Base-by-base conservation (phyloP, 2,888 invertebrate genomes). In the Galeruca laticollis region DNA sequence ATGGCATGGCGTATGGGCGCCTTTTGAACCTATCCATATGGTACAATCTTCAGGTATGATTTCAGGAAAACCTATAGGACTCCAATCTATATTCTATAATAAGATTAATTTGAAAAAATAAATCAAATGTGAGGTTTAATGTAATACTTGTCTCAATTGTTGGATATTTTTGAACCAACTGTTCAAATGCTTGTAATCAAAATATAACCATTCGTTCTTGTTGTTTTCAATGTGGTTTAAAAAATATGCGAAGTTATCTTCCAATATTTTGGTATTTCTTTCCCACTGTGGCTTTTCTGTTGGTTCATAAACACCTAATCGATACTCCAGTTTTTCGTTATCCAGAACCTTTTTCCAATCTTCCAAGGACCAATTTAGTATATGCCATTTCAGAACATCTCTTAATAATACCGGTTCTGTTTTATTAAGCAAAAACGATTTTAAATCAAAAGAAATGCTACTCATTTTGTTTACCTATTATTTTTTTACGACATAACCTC, bases 1-100 rank as follows among this genome's bases (percentile, higher is more conserved):
- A 84, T 99, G 99, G 72, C 96, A 95, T 1, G 97, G 95, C 0
- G 98, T 98, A 82, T 97, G 95, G 2, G 97, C 94, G 2, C 94
- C 94, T 79, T 88, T 87, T 71, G 92, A 93, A 35, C 97, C 96
- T 76, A 97, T 89, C 98, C 98, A 98, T 65, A 97, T 86, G 2
- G 95, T 95, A 60, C 92, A 92, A 71, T 95, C 92, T 11, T 87
- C 81, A 2, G 90, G 89, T 74, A 87, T 87, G 77, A 91, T 88
- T 2, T 91, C 89, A 11, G 88, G 84, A 82, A 93, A 93, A 0
- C 96, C 96, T 84, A 95, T 90, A 68, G 86, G 84, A 26, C 87
- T 84, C 92, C 95, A 96, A 70, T 87, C 82, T 20, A 92, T 85
- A 72, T 82, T 85, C 86, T 85, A 18, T 20, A 10, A 71, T 57